Conservation (phyloP, 1,140 invertebrate genomes). For the Sogatella furcifera region DNA sequence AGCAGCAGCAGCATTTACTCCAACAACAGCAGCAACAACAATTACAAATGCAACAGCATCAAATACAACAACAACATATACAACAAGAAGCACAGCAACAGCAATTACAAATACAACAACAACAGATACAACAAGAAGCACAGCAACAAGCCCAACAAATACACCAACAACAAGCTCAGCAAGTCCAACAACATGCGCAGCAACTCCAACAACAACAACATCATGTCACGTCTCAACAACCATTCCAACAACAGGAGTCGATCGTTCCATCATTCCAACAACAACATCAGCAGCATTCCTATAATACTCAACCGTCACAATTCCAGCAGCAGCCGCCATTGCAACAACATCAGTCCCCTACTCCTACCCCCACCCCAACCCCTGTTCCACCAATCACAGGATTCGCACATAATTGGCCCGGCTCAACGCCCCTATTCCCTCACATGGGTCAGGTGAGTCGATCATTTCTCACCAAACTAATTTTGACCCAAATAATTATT, state of each 20-base stretch:
- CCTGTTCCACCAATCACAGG: slow-evolving; percentile 25
- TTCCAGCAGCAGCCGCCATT: background rate
- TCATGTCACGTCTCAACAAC: background rate
- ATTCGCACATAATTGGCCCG: slow-evolving; percentile 9
- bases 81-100: background rate
- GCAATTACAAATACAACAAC: background rate
- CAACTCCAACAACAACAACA: background rate
- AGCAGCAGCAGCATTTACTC: background rate
- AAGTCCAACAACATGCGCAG: background rate
- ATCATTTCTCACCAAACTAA: background rate
- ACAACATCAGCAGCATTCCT: background rate
- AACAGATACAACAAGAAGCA: background rate
- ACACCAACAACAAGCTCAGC: background rate
- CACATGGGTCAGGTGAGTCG: slow-evolving; percentile 37
- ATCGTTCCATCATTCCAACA: background rate
- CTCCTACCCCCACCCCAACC: slow-evolving; percentile 22
- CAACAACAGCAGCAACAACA: background rate
- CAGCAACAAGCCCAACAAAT: too few species aligned
- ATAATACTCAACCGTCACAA: slow-evolving; percentile 5
- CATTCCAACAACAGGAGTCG: background rate
- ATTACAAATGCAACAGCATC: background rate
- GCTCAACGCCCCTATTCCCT: slow-evolving; percentile 32
- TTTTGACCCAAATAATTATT: too few species aligned
- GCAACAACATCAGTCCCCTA: slow-evolving; percentile 16
- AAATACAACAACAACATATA: background rate